Evolutionary conservation across 2,797 vertebrate species (phyloP).

Genomic region (Typhlichthys eigenmanni): DNA sequence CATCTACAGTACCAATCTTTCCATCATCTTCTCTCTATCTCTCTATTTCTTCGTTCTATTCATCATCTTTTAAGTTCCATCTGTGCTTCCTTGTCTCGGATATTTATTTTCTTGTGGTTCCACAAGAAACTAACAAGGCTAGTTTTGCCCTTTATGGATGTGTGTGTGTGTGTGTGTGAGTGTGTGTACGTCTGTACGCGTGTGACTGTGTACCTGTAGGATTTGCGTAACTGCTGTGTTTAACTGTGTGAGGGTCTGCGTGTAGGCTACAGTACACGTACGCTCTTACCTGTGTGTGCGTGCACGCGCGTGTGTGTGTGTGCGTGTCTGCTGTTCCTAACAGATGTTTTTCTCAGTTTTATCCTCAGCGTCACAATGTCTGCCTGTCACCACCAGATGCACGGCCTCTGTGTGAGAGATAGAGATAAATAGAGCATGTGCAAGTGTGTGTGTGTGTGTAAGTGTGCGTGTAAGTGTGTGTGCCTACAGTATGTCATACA

Average conservation of each 20-base stretch:
- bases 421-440: constrained; percentile 40
- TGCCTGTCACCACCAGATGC: constrained; percentile 69
- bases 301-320: constrained; percentile 1
- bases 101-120: constrained; percentile 50
- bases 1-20: constrained; percentile 29
- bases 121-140: constrained; percentile 60
- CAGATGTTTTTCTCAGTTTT: constrained; percentile 69
- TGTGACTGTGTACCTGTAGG: constrained; percentile 11
- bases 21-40: constrained; percentile 9
- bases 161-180: background rate
- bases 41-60: constrained; percentile 6
- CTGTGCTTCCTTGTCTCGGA: constrained; percentile 13
- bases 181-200: constrained; percentile 1
- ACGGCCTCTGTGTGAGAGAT: constrained; percentile 16
- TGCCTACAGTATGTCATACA: background rate
- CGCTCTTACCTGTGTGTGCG: constrained; percentile 29
- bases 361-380: constrained; percentile 55
- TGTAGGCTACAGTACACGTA: constrained; percentile 5
- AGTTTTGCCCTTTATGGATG: constrained; percentile 59
- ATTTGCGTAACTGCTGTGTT: background rate
- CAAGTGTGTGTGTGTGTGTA: constrained; percentile 31
- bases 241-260: background rate
- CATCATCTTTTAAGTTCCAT: background rate
- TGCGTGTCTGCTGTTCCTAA: constrained; percentile 55
- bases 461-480: constrained; percentile 3